Conservation (phyloP, 2,888 invertebrate species). For the Sarcophaga variegata region DNA sequence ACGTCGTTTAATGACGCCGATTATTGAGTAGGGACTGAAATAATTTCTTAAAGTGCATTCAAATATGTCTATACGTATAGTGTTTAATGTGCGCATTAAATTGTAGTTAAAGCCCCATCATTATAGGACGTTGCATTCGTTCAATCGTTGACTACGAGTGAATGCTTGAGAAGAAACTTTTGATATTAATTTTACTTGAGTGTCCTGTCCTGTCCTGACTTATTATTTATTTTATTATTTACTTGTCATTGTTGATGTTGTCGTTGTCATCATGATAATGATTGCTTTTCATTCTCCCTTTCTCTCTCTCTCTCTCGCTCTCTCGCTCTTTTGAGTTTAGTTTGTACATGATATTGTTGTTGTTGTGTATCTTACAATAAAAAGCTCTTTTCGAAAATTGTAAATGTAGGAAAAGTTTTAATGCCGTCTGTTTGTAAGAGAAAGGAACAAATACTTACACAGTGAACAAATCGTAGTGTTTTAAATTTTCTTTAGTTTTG, state of each 20-base stretch:
- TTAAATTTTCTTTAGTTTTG: not conserved
- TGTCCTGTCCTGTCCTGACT: too few species aligned
- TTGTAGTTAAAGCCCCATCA: too few species aligned
- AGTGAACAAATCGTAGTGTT: not conserved
- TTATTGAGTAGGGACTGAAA: too few species aligned
- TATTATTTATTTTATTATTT: not conserved
- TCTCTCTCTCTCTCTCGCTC: not conserved
- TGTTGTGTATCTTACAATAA: not conserved
- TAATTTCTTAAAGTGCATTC: too few species aligned
- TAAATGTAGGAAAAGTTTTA: not conserved
- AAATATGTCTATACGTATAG: too few species aligned
- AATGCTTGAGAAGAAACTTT: constrained; percentile 8
- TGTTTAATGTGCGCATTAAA: too few species aligned
- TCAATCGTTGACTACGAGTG: too few species aligned
- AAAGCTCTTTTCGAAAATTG: constrained; percentile 5
- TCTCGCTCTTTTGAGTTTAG: not conserved
- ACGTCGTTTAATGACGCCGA: too few species aligned
- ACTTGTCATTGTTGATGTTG: not conserved
- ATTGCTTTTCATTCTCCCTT: not conserved
- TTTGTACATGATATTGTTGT: not conserved
- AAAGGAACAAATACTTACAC: not conserved
- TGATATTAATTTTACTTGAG: not conserved
- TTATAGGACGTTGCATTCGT: too few species aligned
- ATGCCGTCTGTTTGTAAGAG: not conserved
- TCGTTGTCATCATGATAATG: not conserved